phyloP scores from a whole-genome alignment of 2,113 vertebrate genomes.

The Epinephelus fuscoguttatus region DNA sequence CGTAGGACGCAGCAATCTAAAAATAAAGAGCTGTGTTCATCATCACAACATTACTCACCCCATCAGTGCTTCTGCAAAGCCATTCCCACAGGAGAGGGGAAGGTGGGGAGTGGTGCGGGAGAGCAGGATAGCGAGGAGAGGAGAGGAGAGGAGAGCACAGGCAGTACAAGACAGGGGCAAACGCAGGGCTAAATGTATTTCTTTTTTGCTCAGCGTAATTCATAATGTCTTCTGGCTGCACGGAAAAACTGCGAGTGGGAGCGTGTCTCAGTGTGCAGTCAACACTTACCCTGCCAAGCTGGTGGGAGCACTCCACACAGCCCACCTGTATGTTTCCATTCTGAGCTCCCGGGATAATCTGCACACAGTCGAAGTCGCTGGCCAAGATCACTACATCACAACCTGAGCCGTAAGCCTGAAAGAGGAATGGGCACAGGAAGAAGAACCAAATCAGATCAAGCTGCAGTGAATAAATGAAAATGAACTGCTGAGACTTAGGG shows the following conservation, averaged over 20 bases:
- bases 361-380: constrained; percentile 98
- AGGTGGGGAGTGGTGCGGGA: constrained; percentile 28
- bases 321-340: constrained; percentile 99
- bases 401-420: constrained; percentile 97
- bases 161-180: constrained; percentile 14
- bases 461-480: not conserved
- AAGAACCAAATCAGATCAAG: not conserved
- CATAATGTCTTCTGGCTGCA: constrained; percentile 29
- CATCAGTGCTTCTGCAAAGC: constrained; percentile 69
- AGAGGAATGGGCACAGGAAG: constrained; percentile 33
- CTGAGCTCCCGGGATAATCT: constrained; percentile 99
- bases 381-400: constrained; percentile 98
- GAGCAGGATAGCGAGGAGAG: constrained; percentile 12
- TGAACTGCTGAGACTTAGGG: not conserved
- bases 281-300: constrained; percentile 95
- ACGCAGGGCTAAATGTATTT: constrained; percentile 22
- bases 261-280: constrained; percentile 34
- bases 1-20: constrained; percentile 98
- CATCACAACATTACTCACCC: constrained; percentile 73
- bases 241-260: constrained; percentile 18
- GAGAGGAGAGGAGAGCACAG: constrained; percentile 18
- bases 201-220: constrained; percentile 1
- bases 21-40: constrained; percentile 77
- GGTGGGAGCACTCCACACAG: constrained; percentile 97
- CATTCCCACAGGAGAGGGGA: constrained; percentile 53